Base-by-base conservation (phyloP, 2,888 invertebrate genomes). In the Dinocampus coccinellae region DNA sequence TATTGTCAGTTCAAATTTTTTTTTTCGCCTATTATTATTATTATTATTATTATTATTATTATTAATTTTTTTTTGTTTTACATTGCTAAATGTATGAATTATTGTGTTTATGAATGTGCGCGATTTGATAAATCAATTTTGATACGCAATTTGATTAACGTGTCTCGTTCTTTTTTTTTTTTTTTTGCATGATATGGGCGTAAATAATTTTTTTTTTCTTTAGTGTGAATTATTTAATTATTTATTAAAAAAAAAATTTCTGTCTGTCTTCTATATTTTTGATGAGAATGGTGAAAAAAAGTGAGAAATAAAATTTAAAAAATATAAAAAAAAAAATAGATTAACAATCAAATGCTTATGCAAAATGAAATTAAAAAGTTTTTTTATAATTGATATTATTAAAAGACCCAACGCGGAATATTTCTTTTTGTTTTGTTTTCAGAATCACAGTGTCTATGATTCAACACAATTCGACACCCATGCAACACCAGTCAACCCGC, bases 361-460 rank as follows among this genome's bases (percentile, higher is more conserved):
- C 47, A 6, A 47, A n/a, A 16, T 47, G 20, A 47, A 47, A 47
- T 16, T 47, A 16, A 20, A 20, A 20, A 47, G n/a, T n/a, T 47
- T 47, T 47, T 16, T 47, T 16, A 16, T 16, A 3, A 47, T 47
- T 16, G 6, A 7, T 47, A n/a, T 47, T 20, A 16, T 42, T 69
- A 63, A 69, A 73, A 67, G 75, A 77, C 47, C 75, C 70, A 74
- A 73, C 74, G 71, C 72, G 71, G 73, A 73, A 74, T 75, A 69
- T 74, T 76, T 65, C 73, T 74, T 29, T 65, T 71, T 70, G 34
- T 80, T 85, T 81, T 83, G 84, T 82, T 88, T 88, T 69, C 88
- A 93, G 92, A 92, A 92, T 81, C 92, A 92, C 89, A 92, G 92
- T 84, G 91, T 92, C 72, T 93, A 93, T 84, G 93, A 93, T 87